Percentiles rank a stretch among this genome's conserved stretches.
Evolutionary conservation across 2,888 invertebrate species (phyloP).

Genomic region (Eilema caniola): DNA sequence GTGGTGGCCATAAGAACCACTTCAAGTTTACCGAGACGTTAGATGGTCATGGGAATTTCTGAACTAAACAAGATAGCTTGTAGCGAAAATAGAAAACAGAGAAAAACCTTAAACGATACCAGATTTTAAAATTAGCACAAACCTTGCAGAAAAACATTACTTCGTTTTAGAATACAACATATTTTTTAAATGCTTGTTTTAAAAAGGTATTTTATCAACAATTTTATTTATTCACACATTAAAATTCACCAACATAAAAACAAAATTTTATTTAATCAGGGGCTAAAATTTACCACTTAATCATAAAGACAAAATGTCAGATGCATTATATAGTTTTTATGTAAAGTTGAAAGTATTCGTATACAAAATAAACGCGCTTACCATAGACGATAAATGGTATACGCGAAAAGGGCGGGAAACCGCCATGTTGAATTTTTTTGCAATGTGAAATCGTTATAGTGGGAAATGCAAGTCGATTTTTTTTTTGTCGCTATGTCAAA

Average conservation of each 20-base stretch:
- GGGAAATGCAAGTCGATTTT: neutral
- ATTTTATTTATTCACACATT: neutral
- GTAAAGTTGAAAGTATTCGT: constrained; percentile 16
- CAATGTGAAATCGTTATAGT: neutral
- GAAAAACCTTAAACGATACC: too few relatives aligned
- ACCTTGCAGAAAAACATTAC: too few relatives aligned
- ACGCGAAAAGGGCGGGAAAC: constrained; percentile 51
- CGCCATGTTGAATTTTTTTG: constrained; percentile 34
- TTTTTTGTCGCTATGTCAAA: neutral
- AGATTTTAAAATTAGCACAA: too few relatives aligned
- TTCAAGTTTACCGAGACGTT: too few relatives aligned
- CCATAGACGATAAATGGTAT: constrained; percentile 42
- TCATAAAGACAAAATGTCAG: constrained; percentile 46
- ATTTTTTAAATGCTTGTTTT: too few relatives aligned
- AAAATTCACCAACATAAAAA: constrained; percentile 12
- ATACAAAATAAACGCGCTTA: constrained; percentile 26
- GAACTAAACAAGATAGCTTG: too few relatives aligned
- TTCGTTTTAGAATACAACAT: too few relatives aligned
- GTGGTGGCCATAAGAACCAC: too few relatives aligned
- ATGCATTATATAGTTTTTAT: constrained; percentile 36
- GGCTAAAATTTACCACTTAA: constrained; percentile 32
- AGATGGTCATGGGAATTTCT: too few relatives aligned
- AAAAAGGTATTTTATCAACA: too few relatives aligned
- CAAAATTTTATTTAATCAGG: constrained; percentile 24
- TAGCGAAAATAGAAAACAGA: too few relatives aligned